Percentiles rank a stretch among this genome's conserved stretches.
These are phyloP conservation scores for Nanger granti DNA, from an alignment of 2,113 vertebrate species.

Conservation along the genomic window DNA sequence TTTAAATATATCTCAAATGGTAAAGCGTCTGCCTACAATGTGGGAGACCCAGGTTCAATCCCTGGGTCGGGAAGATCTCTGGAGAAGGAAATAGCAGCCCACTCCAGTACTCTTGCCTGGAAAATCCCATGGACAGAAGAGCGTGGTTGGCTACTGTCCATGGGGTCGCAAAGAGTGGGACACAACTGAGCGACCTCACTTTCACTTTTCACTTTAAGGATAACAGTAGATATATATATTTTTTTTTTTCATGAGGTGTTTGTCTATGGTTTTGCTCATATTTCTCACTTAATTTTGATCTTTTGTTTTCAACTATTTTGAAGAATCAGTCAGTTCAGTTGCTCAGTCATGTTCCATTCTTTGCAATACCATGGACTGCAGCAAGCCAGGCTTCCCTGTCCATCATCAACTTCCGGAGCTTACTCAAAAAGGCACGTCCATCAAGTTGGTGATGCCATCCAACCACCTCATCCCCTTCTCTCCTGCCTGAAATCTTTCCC, in stretches of 20 bases:
- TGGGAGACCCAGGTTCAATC: too few species aligned
- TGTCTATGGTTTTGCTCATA: neutral
- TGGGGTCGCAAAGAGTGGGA: too few species aligned
- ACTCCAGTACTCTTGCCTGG: too few species aligned
- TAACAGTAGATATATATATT: neutral
- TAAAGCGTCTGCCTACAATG: too few species aligned
- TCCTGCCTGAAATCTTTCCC: neutral
- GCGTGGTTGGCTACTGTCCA: too few species aligned
- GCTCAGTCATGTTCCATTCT: neutral
- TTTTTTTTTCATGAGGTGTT: neutral
- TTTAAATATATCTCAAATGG: neutral
- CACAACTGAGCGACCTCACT: too few species aligned
- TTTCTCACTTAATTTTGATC: neutral
- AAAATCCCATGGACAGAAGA: too few species aligned
- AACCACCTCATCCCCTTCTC: neutral
- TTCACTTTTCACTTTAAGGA: neutral
- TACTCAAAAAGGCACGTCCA: neutral
- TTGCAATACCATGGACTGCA: neutral
- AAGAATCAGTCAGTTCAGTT: neutral
- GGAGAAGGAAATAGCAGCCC: too few species aligned
- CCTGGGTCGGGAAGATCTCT: too few species aligned
- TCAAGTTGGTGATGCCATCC: neutral
- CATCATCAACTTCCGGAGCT: neutral
- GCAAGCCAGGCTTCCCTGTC: neutral
- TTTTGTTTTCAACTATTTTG: neutral